These are phyloP conservation scores for Eudemis profundana DNA, from an alignment of 2,888 invertebrate genomes.

Conservation along the genomic window DNA sequence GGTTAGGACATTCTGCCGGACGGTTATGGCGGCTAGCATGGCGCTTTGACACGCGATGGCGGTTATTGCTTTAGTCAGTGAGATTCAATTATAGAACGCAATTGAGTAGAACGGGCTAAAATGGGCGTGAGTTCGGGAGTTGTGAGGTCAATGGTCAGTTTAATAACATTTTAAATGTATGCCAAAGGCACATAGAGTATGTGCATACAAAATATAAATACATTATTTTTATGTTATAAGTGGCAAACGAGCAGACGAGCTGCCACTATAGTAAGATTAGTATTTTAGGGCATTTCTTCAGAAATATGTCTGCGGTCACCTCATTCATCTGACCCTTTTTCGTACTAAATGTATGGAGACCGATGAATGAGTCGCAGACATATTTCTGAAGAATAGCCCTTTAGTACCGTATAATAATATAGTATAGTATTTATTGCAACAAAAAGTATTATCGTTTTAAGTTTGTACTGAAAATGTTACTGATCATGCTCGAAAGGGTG, in stretches of 20 bases:
- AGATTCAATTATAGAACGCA: constrained; percentile 25
- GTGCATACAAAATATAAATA: too few species aligned
- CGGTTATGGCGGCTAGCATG: constrained; percentile 21
- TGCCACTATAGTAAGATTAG: too few species aligned
- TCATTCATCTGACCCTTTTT: too few species aligned
- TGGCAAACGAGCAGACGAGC: too few species aligned
- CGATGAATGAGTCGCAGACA: too few species aligned
- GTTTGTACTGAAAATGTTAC: neutral
- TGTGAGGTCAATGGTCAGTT: neutral
- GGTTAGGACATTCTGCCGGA: neutral
- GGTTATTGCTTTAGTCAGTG: constrained; percentile 15
- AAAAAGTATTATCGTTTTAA: neutral
- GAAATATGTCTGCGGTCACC: too few species aligned
- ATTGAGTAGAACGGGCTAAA: neutral
- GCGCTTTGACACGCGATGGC: constrained; percentile 30
- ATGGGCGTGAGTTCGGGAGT: neutral
- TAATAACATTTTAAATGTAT: neutral
- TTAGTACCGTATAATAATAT: too few species aligned
- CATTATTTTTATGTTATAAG: too few species aligned
- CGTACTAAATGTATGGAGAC: too few species aligned
- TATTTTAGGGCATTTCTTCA: too few species aligned
- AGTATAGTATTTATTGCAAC: neutral
- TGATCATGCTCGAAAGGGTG: neutral
- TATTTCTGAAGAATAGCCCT: too few species aligned
- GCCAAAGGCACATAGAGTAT: too few species aligned